phyloP scores from a whole-genome alignment of 2,113 vertebrate genomes.

The Heterocephalus glaber region DNA sequence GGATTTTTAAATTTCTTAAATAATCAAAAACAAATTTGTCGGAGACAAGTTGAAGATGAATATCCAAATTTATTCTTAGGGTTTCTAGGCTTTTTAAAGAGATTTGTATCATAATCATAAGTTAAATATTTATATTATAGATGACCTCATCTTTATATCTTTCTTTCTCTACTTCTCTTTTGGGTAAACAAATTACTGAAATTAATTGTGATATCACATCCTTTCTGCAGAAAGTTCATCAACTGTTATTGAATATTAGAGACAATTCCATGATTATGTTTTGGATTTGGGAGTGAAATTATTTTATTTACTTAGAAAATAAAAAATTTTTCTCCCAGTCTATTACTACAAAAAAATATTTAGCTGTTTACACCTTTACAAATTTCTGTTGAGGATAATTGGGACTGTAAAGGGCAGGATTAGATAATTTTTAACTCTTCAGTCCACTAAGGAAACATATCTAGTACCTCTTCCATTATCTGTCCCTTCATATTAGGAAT shows the following conservation, averaged over 20 bases:
- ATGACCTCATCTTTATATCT: neutral
- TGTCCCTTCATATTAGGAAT: neutral
- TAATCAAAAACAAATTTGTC: neutral
- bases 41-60: neutral
- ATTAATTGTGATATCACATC: neutral
- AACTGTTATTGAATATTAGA: neutral
- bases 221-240: neutral
- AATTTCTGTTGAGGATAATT: neutral
- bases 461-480: neutral
- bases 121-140: neutral
- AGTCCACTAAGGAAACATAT: neutral
- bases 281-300: neutral
- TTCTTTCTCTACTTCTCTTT: too few species aligned
- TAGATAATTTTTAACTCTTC: neutral
- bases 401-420: neutral
- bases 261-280: neutral
- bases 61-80: neutral
- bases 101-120: neutral
- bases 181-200: neutral
- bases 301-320: neutral
- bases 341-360: neutral
- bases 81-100: neutral
- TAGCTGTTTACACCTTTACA: neutral
- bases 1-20: neutral
- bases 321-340: neutral